Evolutionary conservation across 2,113 vertebrate genomes (phyloP), one percentile per base, ranked within the genome.

Genomic region (Prietella phreatophila): DNA sequence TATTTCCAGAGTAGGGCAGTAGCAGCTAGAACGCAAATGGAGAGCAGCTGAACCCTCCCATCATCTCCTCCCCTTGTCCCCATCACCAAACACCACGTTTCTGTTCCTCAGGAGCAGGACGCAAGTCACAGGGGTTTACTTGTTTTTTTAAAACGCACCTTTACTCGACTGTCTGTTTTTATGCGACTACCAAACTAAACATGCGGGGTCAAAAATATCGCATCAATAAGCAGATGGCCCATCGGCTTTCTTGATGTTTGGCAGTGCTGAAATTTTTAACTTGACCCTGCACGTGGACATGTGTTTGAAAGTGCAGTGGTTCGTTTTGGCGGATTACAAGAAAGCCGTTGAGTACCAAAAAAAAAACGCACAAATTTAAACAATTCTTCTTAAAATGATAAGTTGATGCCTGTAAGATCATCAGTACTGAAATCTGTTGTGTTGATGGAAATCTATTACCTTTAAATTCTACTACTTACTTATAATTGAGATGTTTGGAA

Each of bases 31-130:
- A 91, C 87, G 87, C 90, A 91, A 90, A 90, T 87, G 90, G 89
- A 88, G 84, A 86, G 83, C 90, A 92, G 89, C 92, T 92, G 89
- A 91, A 90, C 87, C 89, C 88, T 76, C 88, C 83, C 80, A 73
- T 75, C 36, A 22, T 55, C 58, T 79, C 55, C 55, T 71, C 60
- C 88, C 61, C 55, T 56, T 50, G 65, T 58, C 87, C 60, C 83
- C 85, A 61, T 76, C n/a, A 7, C 82, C 58, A 22, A 86, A 90
- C 84, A 90, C 78, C 27, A 39, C 19, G 22, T 53, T 87, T 61
- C 80, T 56, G 56, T 60, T 75, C 85, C 30, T 73, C 55, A 83
- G 65, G 56, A 27, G 36, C 63, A 60, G 36, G 20, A 14, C 53
- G 20, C 20, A 7, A 89, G 78, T n/a, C 42, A 50, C 47, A 55